Evolutionary conservation across 2,113 vertebrate species (phyloP), one percentile per base, ranked within the genome.

Genomic region (Corythornis madagascariensis): DNA sequence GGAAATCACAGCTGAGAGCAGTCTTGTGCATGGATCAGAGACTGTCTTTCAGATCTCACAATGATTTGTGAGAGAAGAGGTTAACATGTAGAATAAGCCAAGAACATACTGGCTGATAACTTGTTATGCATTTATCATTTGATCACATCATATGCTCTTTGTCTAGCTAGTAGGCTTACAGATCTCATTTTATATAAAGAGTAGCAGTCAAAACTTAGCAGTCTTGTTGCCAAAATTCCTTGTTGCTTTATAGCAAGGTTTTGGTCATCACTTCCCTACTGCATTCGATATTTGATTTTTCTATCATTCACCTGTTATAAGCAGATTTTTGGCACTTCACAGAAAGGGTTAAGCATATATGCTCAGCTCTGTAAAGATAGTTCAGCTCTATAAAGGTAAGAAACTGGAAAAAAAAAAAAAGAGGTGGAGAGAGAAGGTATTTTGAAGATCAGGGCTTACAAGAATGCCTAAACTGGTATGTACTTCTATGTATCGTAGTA

Each of bases 1-100:
- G 64, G 86, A 55, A 88, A 90, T 72, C 38, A 40, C 64, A 55
- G 84, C 74, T 70, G 90, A 86, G 77, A 76, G 71, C 75, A 69
- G 50, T 38, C 66, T 72, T 73, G 38, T 64, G 57, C 18, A 0
- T 60, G 79, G 77, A 52, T 90, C 71, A 84, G 90, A 88, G 66
- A 73, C 4, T 0, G 5, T 79, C n/a, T 52, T 90, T 94, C 63
- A 78, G 38, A 50, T 87, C 55, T 79, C 43, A 28, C 2, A 61
- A 57, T 72, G 4, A 76, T 69, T 91, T 93, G 17, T 84, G 50
- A 91, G n/a, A 56, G 33, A 83, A 66, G 43, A 43, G 9, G 2
- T 24, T 65, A 59, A 43, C 22, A 10, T 59, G 38, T 60, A 28
- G 56, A 86, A 22, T 33, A 71, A 90, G 47, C 69, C 69, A 74